Base-by-base conservation (phyloP, 2,888 invertebrate species). In the Aleiodes leptofemur region DNA sequence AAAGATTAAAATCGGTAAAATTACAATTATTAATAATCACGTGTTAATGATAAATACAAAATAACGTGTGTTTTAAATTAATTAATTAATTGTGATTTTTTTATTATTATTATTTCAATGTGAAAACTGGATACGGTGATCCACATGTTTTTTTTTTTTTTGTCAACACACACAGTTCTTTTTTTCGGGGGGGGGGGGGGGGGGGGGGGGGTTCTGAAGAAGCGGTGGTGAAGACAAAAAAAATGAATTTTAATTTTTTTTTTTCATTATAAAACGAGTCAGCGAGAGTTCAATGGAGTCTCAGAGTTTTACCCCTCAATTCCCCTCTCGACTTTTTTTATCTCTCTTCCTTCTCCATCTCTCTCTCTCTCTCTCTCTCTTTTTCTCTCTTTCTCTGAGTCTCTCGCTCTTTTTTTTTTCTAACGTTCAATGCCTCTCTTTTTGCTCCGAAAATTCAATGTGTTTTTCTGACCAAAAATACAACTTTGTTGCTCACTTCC, bases 1-100 rank as follows among this genome's bases (percentile, higher is more conserved):
- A 91, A 96, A 95, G 94, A 96, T 97, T 90, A 97, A 96, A 94
- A 96, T 97, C 91, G 96, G 96, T 96, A 93, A 43, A 23, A 23
- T 23, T 23, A 23, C 92, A 95, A 79, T 80, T 77, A 69, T 31
- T 31, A 2, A 56, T 53, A 73, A 69, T 70, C 50, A 56, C 38
- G 66, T 64, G 66, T 64, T 48, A 38, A 48, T 48, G 48, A 34
- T 70, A 71, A 23, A 23, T 68, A 29, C 43, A 64, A 50, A 59
- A 66, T 38, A 48, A 69, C 48, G 72, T 74, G 74, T 66, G 31
- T 57, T 23, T 23, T 48, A 29, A 6, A 53, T 69, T 48, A 43
- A 6, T 4, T 59, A 34, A 38, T 53, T 64, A 57, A 74, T 73
- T 72, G 16, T 72, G 51, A 48, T 73, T 59, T 57, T 50, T 72